phyloP scores from a whole-genome alignment of 1,140 invertebrate species.

The Conus ventricosus region DNA sequence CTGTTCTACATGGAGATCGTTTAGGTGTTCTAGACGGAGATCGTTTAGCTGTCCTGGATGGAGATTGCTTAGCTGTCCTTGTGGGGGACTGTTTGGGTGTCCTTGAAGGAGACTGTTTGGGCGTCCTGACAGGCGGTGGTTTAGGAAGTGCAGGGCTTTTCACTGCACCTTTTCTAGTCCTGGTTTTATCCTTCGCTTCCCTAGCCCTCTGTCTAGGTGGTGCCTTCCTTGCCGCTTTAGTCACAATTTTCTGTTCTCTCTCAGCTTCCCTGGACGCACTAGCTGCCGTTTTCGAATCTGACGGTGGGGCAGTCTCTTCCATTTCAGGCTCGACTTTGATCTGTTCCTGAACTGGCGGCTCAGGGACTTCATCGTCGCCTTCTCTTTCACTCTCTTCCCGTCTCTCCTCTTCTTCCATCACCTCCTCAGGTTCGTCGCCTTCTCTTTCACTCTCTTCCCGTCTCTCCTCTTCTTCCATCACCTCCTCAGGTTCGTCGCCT shows the following conservation, averaged over 20 bases:
- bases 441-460: too few relatives aligned
- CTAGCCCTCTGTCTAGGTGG: background rate
- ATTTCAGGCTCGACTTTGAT: background rate
- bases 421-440: background rate
- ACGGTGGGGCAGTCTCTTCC: background rate
- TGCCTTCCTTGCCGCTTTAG: conserved; percentile 5
- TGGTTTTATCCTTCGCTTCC: conserved; percentile 28
- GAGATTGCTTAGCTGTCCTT: conserved; percentile 8
- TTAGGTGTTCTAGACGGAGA: background rate
- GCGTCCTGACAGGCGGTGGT: background rate
- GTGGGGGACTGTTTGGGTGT: background rate
- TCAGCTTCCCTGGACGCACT: background rate
- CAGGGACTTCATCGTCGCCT: background rate
- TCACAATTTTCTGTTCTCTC: background rate
- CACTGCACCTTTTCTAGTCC: conserved; percentile 1
- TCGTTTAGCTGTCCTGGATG: background rate
- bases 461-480: background rate
- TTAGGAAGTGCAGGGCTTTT: background rate
- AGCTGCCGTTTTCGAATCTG: background rate
- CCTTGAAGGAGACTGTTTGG: background rate
- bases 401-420: background rate
- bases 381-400: background rate
- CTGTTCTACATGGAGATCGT: background rate
- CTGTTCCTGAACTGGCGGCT: background rate
- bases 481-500: too few relatives aligned